Conservation (phyloP, 2,888 invertebrate genomes). For the Timema cristinae region DNA sequence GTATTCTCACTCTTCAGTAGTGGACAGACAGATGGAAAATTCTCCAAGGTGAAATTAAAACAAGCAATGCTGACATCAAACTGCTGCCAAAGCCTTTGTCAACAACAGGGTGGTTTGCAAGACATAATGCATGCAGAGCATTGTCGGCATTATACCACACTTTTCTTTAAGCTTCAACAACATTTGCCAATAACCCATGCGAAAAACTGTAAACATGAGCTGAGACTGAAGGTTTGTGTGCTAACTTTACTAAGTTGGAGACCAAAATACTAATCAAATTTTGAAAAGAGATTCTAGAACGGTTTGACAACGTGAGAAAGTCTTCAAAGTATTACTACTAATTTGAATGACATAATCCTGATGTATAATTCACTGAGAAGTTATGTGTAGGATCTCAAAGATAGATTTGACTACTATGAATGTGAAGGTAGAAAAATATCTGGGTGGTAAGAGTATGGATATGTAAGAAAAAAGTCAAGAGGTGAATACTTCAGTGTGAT, state of each 20-base stretch:
- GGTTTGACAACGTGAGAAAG: neutral
- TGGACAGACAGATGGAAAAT: neutral
- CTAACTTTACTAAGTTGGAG: neutral
- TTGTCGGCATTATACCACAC: neutral
- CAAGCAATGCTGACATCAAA: too few species aligned
- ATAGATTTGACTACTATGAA: neutral
- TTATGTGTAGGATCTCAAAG: neutral
- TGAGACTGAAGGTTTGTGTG: neutral
- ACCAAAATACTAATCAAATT: neutral
- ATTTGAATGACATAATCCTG: neutral
- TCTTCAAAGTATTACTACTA: neutral
- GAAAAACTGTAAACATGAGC: neutral
- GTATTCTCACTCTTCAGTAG: slow-evolving; percentile 12
- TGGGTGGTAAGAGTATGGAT: neutral
- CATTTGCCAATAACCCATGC: neutral
- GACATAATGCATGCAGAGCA: neutral
- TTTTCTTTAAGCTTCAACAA: neutral
- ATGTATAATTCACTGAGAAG: neutral
- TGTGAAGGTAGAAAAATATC: slow-evolving; percentile 1
- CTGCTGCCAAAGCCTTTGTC: slow-evolving; percentile 2
- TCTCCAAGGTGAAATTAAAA: too few species aligned
- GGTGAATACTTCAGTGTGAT: neutral
- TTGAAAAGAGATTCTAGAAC: neutral
- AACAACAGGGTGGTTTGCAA: neutral
- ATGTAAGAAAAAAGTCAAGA: too few species aligned